Evolutionary conservation across 1,140 invertebrate genomes (phyloP).

Genomic region (Himalopsyche phryganea): DNA sequence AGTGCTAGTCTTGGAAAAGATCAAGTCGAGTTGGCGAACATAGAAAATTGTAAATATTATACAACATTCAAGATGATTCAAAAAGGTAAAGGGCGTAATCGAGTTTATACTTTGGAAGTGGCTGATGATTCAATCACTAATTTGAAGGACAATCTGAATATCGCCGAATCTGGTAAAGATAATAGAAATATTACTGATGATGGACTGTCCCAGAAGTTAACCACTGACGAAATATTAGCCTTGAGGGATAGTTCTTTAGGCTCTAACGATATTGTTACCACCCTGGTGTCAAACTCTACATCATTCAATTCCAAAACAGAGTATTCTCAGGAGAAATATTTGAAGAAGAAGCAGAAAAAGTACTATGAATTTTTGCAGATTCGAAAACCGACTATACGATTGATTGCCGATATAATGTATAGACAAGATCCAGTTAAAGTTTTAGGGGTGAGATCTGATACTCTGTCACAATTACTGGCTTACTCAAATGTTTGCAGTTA

Average conservation of each 20-base stretch:
- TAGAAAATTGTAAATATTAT: constrained; percentile 71
- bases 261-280: constrained; percentile 80
- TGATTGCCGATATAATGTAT: constrained; percentile 77
- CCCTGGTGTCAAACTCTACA: constrained; percentile 83
- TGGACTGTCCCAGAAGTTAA: constrained; percentile 81
- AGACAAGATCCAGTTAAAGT: constrained; percentile 72
- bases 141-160: constrained; percentile 53
- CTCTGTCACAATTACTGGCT: constrained; percentile 81
- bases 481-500: constrained; percentile 74
- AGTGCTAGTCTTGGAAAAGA: constrained; percentile 66
- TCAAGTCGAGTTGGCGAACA: constrained; percentile 64
- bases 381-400: constrained; percentile 67
- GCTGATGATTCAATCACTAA: constrained; percentile 48
- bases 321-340: constrained; percentile 91
- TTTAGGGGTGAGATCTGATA: constrained; percentile 77
- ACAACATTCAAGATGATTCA: constrained; percentile 76
- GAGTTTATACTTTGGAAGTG: constrained; percentile 57
- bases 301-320: constrained; percentile 85
- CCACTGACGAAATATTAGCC: constrained; percentile 75
- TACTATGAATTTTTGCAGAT: constrained; percentile 79
- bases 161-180: constrained; percentile 64
- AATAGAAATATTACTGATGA: constrained; percentile 83
- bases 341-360: constrained; percentile 90
- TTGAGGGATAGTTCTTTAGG: constrained; percentile 70
- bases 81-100: constrained; percentile 54